phyloP scores from a whole-genome alignment of 2,888 invertebrate species.

The Panopea generosa region DNA sequence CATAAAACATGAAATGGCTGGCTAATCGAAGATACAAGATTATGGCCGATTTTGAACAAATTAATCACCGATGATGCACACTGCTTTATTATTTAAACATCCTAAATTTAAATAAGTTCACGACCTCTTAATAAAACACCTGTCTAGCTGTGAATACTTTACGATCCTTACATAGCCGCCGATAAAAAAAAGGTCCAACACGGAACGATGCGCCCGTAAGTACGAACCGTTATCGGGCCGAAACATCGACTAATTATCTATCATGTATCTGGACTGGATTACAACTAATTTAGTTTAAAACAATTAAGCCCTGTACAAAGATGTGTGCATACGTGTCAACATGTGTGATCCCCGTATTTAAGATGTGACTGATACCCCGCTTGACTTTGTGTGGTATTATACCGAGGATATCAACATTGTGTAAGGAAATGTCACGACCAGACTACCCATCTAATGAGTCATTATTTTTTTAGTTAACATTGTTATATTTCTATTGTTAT shows the following conservation, averaged over 20 bases:
- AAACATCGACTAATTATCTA: conserved; percentile 36
- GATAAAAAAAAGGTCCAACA: conserved; percentile 33
- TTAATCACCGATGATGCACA: conserved; percentile 13
- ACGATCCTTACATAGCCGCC: conserved; percentile 22
- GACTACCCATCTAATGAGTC: too few species aligned
- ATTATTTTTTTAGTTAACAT: too few species aligned
- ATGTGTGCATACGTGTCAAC: conserved; percentile 51
- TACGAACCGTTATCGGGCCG: conserved; percentile 49
- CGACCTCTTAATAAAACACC: conserved; percentile 44
- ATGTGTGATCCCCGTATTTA: conserved; percentile 47
- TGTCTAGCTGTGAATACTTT: conserved; percentile 31
- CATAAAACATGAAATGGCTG: background rate
- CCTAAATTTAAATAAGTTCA: conserved; percentile 24
- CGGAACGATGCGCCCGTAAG: conserved; percentile 37
- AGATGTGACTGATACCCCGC: conserved; percentile 10
- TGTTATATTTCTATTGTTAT: too few species aligned
- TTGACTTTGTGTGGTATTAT: conserved; percentile 40
- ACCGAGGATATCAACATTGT: too few species aligned
- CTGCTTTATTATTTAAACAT: conserved; percentile 9
- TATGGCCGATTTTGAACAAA: background rate
- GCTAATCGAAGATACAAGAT: background rate
- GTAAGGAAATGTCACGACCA: too few species aligned
- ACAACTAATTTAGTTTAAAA: conserved; percentile 24
- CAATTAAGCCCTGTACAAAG: conserved; percentile 53
- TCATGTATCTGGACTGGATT: conserved; percentile 18